Base-by-base conservation (phyloP, 2,888 invertebrate species). In the Cryptus viduatorius region DNA sequence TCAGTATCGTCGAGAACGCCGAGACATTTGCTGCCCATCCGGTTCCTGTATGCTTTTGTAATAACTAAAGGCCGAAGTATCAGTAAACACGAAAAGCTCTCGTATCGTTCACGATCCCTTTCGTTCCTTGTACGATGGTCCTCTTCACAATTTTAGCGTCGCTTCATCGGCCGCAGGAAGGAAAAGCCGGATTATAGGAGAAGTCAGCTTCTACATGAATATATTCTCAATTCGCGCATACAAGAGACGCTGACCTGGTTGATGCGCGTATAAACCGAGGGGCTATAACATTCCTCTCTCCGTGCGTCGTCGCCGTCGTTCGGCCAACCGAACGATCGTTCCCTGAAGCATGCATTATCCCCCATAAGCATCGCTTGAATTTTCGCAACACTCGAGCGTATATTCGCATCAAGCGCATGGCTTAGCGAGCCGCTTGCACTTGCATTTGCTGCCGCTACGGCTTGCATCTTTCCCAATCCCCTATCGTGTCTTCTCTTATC, bases 301-400 rank as follows among this genome's bases (percentile, higher is more conserved):
- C 69, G 16, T 24, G 56, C 59, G 59, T 46, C 72, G 72, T 53
- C 16, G 69, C 16, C 14, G 64, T 31, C 67, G 44, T 53, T 71
- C 56, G 71, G 42, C 56, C 37, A 42, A 16, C 56, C 72, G 14
- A 72, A 19, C 72, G 56, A 56, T 72, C 72, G 59, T 73, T 61
- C 29, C 44, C 59, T 73, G 59, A 16, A 73, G 72, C 72, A 61
- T 61, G 44, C 44, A 73, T 73, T 73, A 73, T 73, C 3, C 12
- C 29, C 46, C 61, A 61, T 73, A 73, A 73, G 59, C 72, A n/a
- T 61, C 46, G 29, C 61, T 4, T 10, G 59, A 24, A 61, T 73
- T 61, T 59, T 73, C 72, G 61, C 44, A 46, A 46, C 72, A 73
- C 59, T 44, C 24, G 59, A 24, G 72, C 44, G 5, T 29, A 1